phyloP scores from a whole-genome alignment of 2,888 invertebrate species.

The Leucophenga montana region DNA sequence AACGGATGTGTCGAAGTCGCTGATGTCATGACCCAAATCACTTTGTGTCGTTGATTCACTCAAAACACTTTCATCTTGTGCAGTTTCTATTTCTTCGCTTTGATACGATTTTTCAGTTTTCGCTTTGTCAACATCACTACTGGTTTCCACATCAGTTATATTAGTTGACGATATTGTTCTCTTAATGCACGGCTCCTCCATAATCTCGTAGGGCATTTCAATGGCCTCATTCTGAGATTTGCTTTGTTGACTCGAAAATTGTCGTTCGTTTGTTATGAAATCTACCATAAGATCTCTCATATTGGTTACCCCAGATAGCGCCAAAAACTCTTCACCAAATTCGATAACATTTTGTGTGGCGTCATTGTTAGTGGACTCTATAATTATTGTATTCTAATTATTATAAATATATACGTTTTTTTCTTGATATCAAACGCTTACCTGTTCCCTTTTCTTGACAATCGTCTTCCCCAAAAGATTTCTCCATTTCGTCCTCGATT shows the following conservation, averaged over 20 bases:
- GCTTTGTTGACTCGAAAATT: slow-evolving; percentile 28
- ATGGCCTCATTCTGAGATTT: background rate
- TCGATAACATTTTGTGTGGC: too few species aligned
- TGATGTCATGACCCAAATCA: slow-evolving; percentile 42
- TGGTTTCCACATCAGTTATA: background rate
- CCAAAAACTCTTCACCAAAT: too few species aligned
- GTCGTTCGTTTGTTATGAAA: slow-evolving; percentile 44
- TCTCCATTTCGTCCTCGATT: background rate
- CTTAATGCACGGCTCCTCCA: slow-evolving; percentile 51
- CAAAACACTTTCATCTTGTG: background rate
- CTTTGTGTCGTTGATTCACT: slow-evolving; percentile 38
- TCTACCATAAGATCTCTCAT: slow-evolving; percentile 29
- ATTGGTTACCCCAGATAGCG: too few species aligned
- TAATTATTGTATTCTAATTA: background rate
- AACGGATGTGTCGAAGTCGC: slow-evolving; percentile 44
- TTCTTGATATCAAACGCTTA: slow-evolving; percentile 29
- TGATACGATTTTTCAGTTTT: background rate
- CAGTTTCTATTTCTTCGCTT: slow-evolving; percentile 21
- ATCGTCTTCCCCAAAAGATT: background rate
- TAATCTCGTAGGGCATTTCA: slow-evolving; percentile 39
- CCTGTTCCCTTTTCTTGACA: slow-evolving; percentile 26
- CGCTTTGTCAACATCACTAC: background rate
- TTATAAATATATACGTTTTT: background rate
- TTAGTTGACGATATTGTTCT: slow-evolving; percentile 41
- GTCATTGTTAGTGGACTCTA: too few species aligned